Conservation (phyloP, 2,113 vertebrate species). For the Chaetodon auriga region DNA sequence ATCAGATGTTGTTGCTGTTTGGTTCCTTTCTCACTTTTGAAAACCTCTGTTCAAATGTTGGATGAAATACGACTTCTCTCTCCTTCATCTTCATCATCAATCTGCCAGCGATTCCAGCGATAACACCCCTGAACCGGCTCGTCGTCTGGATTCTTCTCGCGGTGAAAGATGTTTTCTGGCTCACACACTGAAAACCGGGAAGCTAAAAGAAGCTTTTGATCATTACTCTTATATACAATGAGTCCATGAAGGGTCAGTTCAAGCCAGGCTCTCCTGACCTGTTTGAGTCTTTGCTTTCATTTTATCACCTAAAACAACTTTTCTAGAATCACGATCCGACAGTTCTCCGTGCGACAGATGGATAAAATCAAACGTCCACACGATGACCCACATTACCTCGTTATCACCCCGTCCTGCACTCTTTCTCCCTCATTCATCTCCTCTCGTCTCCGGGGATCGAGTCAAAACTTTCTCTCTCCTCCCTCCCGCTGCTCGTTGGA, state of each 20-base stretch:
- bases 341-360: neutral
- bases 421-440: constrained; percentile 45
- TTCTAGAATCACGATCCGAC: neutral
- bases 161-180: neutral
- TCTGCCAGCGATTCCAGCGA: neutral
- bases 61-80: neutral
- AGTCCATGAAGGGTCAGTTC: no score
- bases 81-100: neutral
- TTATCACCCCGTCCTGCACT: constrained; percentile 39
- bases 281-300: no score
- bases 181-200: neutral
- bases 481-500: constrained; percentile 60
- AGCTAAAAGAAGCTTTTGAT: no score
- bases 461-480: constrained; percentile 59
- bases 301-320: neutral
- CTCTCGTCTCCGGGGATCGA: constrained; percentile 51
- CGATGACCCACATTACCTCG: constrained; percentile 2
- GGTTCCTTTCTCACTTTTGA: no score
- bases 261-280: no score
- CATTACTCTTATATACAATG: no score
- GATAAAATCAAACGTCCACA: neutral
- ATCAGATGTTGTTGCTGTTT: no score
- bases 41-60: no score
- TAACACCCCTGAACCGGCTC: neutral
- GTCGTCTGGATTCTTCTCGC: neutral